Conservation (phyloP, 2,113 vertebrate species). For the Anarrhichthys ocellatus region DNA sequence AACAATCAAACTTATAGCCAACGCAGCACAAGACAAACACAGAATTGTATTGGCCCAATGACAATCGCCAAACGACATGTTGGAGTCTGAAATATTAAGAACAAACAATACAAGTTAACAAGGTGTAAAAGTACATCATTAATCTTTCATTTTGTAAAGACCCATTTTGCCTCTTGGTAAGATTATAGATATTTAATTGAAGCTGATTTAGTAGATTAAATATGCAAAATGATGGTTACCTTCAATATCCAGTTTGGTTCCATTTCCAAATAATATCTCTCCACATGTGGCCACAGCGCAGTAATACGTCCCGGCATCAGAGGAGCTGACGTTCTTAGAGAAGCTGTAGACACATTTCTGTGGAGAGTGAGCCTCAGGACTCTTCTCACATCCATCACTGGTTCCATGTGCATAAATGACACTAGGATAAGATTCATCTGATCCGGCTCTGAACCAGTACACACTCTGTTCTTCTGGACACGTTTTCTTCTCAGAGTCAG, state of each 20-base stretch:
- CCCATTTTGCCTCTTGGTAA: not conserved
- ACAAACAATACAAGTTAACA: not conserved
- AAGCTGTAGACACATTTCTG: constrained; percentile 31
- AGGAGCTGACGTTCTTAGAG: constrained; percentile 19
- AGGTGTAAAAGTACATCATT: no score
- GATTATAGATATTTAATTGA: not conserved
- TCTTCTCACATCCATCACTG: not conserved
- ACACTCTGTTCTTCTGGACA: constrained; percentile 35
- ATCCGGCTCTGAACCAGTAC: constrained; percentile 52
- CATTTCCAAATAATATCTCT: not conserved
- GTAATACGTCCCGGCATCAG: constrained; percentile 42
- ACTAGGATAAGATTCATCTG: constrained; percentile 8
- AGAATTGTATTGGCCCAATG: not conserved
- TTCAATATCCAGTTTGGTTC: not conserved
- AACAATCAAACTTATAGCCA: constrained; percentile 15
- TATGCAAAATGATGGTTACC: not conserved
- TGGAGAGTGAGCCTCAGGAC: not conserved
- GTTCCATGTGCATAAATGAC: constrained; percentile 7
- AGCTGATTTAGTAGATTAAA: not conserved
- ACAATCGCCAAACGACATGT: not conserved
- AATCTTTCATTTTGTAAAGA: not conserved
- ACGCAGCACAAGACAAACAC: not conserved
- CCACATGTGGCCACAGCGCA: constrained; percentile 50
- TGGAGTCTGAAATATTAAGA: not conserved
- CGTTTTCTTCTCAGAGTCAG: not conserved